Conservation (phyloP, 2,113 vertebrate species). For the Sitta europaea region DNA sequence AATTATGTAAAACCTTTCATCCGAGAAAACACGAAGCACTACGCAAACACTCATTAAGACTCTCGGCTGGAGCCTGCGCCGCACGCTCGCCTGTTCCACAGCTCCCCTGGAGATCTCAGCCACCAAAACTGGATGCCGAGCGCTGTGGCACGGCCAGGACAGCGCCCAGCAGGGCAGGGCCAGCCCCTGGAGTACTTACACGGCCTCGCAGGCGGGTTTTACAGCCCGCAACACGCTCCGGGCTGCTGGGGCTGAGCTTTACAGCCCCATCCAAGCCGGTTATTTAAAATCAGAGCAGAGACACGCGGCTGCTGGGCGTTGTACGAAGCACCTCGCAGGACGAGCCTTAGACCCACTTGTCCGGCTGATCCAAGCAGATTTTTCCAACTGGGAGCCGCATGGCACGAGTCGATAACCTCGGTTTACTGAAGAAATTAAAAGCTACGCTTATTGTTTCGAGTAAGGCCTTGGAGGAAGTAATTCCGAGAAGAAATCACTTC, state of each 20-base stretch:
- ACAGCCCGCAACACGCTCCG: background rate
- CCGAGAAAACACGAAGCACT: background rate
- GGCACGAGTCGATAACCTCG: background rate
- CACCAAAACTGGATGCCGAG: background rate
- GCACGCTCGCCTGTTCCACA: background rate
- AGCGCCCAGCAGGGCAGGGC: background rate
- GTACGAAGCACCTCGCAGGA: background rate
- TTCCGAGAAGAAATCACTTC: slow-evolving; percentile 20
- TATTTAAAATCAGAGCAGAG: background rate
- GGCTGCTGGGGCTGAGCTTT: background rate
- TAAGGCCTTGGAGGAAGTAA: slow-evolving; percentile 6
- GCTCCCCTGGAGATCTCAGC: background rate
- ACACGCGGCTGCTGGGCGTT: background rate
- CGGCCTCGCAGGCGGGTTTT: background rate
- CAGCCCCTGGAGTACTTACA: background rate
- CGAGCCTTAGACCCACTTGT: background rate
- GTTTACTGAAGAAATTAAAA: background rate
- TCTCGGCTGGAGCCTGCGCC: background rate
- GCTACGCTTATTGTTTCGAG: background rate
- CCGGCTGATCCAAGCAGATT: background rate
- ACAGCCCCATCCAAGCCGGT: background rate
- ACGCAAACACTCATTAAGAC: slow-evolving; percentile 16
- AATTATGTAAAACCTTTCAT: slow-evolving; percentile 53
- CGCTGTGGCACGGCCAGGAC: background rate
- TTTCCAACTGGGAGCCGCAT: background rate